Evolutionary conservation across 2,888 invertebrate species (phyloP).

Genomic region (Pterostichus madidus): DNA sequence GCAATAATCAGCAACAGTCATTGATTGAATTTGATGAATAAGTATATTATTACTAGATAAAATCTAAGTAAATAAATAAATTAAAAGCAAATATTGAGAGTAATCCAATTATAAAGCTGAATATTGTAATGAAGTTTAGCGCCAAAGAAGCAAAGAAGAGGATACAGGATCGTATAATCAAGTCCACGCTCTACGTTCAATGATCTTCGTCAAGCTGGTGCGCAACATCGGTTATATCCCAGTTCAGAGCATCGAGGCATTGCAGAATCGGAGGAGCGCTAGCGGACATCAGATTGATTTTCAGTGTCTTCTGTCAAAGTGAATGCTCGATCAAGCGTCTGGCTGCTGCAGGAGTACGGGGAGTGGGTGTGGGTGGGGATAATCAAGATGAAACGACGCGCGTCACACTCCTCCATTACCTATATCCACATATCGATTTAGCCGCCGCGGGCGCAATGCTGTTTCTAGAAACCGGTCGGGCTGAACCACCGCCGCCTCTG

Average conservation of each 20-base stretch:
- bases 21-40: too few species aligned
- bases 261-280: not conserved
- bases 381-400: conserved; percentile 65
- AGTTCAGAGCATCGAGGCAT: conserved; percentile 1
- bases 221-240: not conserved
- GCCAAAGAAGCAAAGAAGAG: not conserved
- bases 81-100: not conserved
- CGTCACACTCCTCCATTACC: conserved; percentile 60
- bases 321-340: conserved; percentile 66
- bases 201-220: conserved; percentile 15
- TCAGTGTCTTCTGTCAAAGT: conserved; percentile 67
- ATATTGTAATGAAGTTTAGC: not conserved
- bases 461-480: not conserved
- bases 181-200: conserved; percentile 7
- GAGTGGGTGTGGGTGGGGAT: conserved; percentile 34
- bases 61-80: not conserved
- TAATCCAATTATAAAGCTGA: not conserved
- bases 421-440: conserved; percentile 63
- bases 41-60: not conserved
- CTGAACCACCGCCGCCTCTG: not conserved
- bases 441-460: conserved; percentile 24
- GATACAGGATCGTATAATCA: conserved; percentile 13
- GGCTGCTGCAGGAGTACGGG: conserved; percentile 11
- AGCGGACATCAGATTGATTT: conserved; percentile 67
- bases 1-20: too few species aligned